These are phyloP conservation scores for Phortica magna DNA, from an alignment of 2,888 invertebrate species.

Conservation along the genomic window DNA sequence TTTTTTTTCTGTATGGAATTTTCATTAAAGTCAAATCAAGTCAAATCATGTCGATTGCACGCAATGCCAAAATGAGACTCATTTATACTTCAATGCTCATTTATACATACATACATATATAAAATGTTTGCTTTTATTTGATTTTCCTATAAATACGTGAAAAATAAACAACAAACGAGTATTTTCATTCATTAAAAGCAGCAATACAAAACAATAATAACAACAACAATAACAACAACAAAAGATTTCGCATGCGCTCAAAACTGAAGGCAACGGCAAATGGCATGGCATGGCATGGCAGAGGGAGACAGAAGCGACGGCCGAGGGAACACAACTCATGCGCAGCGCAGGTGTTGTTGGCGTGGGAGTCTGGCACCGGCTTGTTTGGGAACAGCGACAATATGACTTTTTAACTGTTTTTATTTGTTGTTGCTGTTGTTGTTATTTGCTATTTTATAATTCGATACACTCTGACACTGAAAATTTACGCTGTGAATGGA, in stretches of 20 bases:
- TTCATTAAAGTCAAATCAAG: not conserved
- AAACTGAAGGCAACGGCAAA: no score
- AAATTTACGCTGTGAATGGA: not conserved
- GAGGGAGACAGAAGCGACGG: no score
- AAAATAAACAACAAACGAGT: slow-evolving; percentile 28
- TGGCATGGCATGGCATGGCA: no score
- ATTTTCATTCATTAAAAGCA: slow-evolving; percentile 28
- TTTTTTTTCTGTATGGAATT: not conserved
- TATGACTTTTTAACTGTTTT: not conserved
- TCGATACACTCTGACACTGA: not conserved
- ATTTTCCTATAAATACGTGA: slow-evolving; percentile 6
- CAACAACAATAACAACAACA: not conserved
- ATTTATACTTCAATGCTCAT: slow-evolving; percentile 1
- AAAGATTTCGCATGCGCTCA: not conserved
- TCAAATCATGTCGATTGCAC: not conserved
- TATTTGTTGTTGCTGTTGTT: slow-evolving; percentile 35
- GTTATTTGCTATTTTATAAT: not conserved
- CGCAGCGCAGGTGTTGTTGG: no score
- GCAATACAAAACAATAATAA: not conserved
- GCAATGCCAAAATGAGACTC: slow-evolving; percentile 11
- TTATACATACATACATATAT: not conserved
- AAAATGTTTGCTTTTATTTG: not conserved
- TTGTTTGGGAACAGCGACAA: no score
- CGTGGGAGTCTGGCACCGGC: no score
- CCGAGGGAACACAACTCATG: no score